Conservation (phyloP, 2,888 invertebrate genomes). For the Villa cingulata region DNA sequence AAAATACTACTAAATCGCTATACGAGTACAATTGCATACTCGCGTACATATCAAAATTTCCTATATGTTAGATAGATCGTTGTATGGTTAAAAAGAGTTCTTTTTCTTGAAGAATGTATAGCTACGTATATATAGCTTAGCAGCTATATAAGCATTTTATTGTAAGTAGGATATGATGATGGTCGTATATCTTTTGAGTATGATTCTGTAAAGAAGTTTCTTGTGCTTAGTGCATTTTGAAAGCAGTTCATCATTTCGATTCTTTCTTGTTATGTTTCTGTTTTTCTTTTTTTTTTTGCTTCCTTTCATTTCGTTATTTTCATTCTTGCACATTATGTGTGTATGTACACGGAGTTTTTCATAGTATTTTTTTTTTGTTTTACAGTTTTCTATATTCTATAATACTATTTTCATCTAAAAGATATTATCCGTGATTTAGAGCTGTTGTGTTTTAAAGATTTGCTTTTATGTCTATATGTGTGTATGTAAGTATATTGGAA, state of each 20-base stretch:
- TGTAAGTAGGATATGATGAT: no score
- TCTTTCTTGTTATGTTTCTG: no score
- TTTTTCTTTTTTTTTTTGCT: not conserved
- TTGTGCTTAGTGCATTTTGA: not conserved
- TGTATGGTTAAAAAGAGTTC: no score
- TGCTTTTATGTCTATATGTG: no score
- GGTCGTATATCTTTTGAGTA: no score
- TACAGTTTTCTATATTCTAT: not conserved
- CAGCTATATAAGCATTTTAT: no score
- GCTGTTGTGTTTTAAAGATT: slow-evolving; percentile 4
- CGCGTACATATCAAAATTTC: slow-evolving; percentile 6
- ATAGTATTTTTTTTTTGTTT: not conserved
- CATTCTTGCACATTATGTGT: no score
- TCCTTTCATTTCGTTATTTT: not conserved
- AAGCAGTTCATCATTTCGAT: not conserved
- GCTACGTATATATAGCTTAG: no score
- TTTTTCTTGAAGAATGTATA: not conserved
- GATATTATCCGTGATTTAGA: slow-evolving; percentile 9
- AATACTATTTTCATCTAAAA: slow-evolving; percentile 9
- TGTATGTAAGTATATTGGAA: no score
- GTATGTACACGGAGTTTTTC: no score
- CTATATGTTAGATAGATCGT: no score
- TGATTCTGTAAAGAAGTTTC: no score
- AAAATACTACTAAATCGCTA: not conserved
- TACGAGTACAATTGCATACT: not conserved